Evolutionary conservation across 1,140 invertebrate genomes (phyloP), one percentile per base, ranked within the genome.

Genomic region (Lerema accius): DNA sequence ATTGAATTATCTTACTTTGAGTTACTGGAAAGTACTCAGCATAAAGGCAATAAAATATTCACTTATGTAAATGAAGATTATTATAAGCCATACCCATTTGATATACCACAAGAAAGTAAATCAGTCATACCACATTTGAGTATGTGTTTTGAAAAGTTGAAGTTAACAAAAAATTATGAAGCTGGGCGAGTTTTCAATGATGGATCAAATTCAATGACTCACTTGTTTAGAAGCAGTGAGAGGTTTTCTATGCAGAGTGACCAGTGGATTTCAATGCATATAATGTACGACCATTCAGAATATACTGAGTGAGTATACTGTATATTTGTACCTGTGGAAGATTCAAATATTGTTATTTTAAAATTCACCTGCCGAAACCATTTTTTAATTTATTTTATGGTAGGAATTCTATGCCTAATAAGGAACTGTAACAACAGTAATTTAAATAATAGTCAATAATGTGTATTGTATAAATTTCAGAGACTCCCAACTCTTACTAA

Each of bases 1-100:
- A 56, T 11, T 15, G 82, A 90, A 46, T 55, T 83, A 15, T 69
- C 63, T 28, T 82, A 89, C 50, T 65, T 89, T 61, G 76, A 83
- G 49, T 71, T 62, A 35, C 71, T 89, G 40, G 63, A 78, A 42
- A 68, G 80, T 11, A 15, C 40, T 28, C 61, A 77, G 16, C 48
- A 60, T 35, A 50, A 62, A 37, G 51, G 71, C 2, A 49, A 66
- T 26, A 89, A 86, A 76, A 58, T 91, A 40, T 88, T 88, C 63
- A 86, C 81, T 46, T 91, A 84, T 53, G 65, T 87, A 6, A 53
- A 90, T 69, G 71, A 85, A 16, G 89, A 91, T 58, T 71, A 65
- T 17, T 67, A 81, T 51, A 49, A 80, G 14, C 78, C 78, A 9
- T 63, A 82, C 55, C 83, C 84, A 50, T 17, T 66, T 6, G 45